Evolutionary conservation across 2,113 vertebrate species (phyloP).

Genomic region (Thryonomys swinderianus): DNA sequence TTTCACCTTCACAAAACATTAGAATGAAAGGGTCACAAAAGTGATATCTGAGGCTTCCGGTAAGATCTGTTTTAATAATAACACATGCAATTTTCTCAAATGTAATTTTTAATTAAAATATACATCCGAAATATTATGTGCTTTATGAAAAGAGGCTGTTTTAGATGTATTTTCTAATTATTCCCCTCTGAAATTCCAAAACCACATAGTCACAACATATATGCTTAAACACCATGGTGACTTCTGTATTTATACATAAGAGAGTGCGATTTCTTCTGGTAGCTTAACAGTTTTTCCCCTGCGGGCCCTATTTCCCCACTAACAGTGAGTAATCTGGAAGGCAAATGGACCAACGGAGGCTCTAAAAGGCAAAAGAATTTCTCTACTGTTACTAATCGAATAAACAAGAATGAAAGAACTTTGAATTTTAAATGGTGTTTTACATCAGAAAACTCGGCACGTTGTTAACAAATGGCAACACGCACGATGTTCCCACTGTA

Average conservation of each 20-base stretch:
- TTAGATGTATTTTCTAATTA: background rate
- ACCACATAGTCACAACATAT: background rate
- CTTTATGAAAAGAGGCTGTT: background rate
- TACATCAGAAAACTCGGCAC: background rate
- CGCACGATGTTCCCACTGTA: background rate
- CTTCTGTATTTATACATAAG: background rate
- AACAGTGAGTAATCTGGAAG: background rate
- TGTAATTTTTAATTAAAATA: background rate
- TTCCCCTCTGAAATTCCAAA: background rate
- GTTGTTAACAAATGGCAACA: background rate
- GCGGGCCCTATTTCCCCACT: background rate
- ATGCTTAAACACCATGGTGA: background rate
- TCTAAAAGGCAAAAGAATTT: background rate
- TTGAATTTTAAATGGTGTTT: background rate
- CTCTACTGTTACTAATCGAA: background rate
- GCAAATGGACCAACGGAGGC: background rate
- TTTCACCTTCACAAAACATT: background rate
- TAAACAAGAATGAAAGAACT: background rate
- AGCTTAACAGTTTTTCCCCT: background rate
- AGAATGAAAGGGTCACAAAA: background rate
- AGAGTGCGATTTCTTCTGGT: background rate
- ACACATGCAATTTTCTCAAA: too few relatives aligned
- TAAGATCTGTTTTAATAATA: background rate
- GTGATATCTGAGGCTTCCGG: background rate
- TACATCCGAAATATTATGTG: background rate